Percentiles rank a stretch among this genome's conserved stretches.
These are phyloP conservation scores for Eupithecia pulchellata DNA, from an alignment of 2,888 invertebrate species.

Conservation along the genomic window DNA sequence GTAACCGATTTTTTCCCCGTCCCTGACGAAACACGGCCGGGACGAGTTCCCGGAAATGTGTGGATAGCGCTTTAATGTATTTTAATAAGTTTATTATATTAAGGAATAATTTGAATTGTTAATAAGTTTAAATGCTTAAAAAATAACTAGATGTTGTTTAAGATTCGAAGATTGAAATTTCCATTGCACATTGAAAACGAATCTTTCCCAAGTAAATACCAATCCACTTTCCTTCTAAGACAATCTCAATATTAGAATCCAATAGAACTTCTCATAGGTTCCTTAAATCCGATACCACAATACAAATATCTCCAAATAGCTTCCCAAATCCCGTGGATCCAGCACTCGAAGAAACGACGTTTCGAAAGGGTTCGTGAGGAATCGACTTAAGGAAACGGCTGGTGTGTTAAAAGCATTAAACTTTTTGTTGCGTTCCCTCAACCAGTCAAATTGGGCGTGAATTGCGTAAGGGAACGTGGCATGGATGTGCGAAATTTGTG, in stretches of 20 bases:
- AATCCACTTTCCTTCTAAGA: neutral
- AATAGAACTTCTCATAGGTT: neutral
- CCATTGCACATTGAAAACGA: neutral
- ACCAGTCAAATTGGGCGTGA: slow-evolving; percentile 68
- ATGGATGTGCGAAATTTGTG: slow-evolving; percentile 7
- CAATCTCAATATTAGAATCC: neutral
- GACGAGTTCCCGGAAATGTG: no score
- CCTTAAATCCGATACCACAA: slow-evolving; percentile 2
- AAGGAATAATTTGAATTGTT: no score
- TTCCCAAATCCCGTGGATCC: slow-evolving; percentile 30
- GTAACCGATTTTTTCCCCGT: no score
- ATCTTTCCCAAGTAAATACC: neutral
- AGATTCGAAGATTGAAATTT: no score
- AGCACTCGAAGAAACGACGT: slow-evolving; percentile 32
- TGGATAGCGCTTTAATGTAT: no score
- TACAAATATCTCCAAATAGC: slow-evolving; percentile 15
- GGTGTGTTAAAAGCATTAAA: slow-evolving; percentile 66
- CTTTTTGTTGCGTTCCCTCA: slow-evolving; percentile 63
- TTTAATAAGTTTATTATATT: no score
- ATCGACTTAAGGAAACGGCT: slow-evolving; percentile 60
- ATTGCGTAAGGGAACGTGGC: slow-evolving; percentile 52
- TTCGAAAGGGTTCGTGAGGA: slow-evolving; percentile 39
- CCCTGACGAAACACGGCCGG: no score
- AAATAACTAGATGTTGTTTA: no score
- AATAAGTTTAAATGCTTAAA: no score